Evolutionary conservation across 2,113 vertebrate genomes (phyloP), one percentile per base, ranked within the genome.

Genomic region (Acanthisitta chloris): DNA sequence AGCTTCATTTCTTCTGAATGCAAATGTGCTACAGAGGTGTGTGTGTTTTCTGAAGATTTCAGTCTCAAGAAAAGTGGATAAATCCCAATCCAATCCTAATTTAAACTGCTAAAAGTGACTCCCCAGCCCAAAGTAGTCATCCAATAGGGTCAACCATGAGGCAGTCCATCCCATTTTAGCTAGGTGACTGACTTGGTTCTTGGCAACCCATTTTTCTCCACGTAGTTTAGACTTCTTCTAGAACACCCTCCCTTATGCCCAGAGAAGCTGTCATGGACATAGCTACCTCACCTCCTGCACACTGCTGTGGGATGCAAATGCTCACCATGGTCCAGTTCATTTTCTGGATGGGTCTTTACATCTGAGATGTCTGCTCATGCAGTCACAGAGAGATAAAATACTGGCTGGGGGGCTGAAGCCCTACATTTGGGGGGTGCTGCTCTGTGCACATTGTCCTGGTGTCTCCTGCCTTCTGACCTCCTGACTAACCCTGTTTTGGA

Each of bases 401-500:
- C 31, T 52, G 34, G 12, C 24, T 26, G 33, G 42, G 10, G 24
- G 24, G 23, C 9, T 55, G 48, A 38, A 78, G 33, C 15, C 24
- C 59, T 70, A 13, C 9, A 7, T 38, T 21, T 62, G 34, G 46
- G 57, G 17, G 34, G 29, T 8, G 29, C 38, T 67, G 13, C 36
- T 51, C 26, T 29, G 25, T 14, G 52, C 28, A 18, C 1, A 0
- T 64, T 45, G 14, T 16, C 33, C 48, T 38, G 21, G 29, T 19
- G 31, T 31, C 72, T 77, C 54, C 81, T 71, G 57, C 36, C 31
- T 73, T 55, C 58, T 14, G 1, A 24, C 16, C 52, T 76, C 52
- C 43, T 51, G 4, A 3, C 12, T 31, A 65, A 4, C 0, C 0
- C 19, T 17, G 25, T 1, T 57, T 3, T 42, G 86, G 73, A 65